phyloP scores from a whole-genome alignment of 1,140 invertebrate genomes.

The Drosophila seguyi region DNA sequence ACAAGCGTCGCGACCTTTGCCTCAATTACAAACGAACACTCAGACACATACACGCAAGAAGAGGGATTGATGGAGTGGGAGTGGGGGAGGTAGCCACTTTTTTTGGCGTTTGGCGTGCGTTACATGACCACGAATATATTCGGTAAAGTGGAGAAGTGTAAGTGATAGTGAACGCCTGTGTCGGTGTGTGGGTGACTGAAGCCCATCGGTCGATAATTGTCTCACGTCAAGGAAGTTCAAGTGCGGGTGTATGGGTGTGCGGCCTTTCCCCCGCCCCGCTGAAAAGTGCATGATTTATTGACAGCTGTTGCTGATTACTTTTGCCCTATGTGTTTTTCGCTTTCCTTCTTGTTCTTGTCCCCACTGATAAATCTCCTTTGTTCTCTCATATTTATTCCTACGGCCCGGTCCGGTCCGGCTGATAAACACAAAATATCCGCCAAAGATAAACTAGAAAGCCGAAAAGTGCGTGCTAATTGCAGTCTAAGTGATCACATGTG shows the following conservation, averaged over 20 bases:
- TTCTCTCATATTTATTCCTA: conserved; percentile 7
- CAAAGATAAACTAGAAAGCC: conserved; percentile 19
- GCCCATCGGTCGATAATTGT: conserved; percentile 41
- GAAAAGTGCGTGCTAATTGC: conserved; percentile 34
- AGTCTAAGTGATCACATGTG: conserved; percentile 12
- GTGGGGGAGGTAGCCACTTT: conserved; percentile 30
- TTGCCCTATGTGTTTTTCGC: conserved; percentile 14
- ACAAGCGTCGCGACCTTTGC: conserved; percentile 71
- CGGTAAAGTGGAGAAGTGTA: conserved; percentile 27
- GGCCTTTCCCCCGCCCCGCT: background rate
- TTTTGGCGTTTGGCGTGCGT: conserved; percentile 50
- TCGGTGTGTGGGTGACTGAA: conserved; percentile 45
- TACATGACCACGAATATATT: conserved; percentile 59
- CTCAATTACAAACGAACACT: conserved; percentile 76
- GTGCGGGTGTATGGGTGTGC: conserved; percentile 34
- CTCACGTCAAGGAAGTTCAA: conserved; percentile 46
- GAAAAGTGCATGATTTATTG: conserved; percentile 54
- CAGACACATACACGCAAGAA: conserved; percentile 34
- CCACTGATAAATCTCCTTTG: conserved; percentile 38
- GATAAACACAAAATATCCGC: conserved; percentile 30
- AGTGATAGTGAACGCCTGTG: conserved; percentile 29
- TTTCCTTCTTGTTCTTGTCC: conserved; percentile 8
- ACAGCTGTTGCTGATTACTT: conserved; percentile 49
- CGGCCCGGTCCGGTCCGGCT: background rate
- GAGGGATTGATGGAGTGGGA: conserved; percentile 21